A percentile compares a stretch with the other conserved stretches of the same genome.
These are phyloP conservation scores for Synodontis membranacea DNA, from an alignment of 2,113 vertebrate genomes.

Conservation along the genomic window DNA sequence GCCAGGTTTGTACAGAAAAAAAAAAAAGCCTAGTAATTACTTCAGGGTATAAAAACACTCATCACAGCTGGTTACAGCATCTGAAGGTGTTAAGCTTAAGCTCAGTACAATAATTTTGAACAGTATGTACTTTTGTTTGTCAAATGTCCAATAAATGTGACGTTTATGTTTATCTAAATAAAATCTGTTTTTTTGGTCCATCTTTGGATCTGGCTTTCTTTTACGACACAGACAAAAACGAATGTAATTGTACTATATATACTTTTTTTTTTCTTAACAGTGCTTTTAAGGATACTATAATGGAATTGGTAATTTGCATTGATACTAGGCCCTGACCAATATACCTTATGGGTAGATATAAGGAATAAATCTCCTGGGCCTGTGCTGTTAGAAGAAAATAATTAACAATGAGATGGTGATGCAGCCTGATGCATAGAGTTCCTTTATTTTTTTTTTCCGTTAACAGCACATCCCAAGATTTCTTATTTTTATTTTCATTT, in stretches of 20 bases:
- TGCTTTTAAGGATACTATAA: no score
- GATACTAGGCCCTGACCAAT: not conserved
- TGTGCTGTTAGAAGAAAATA: not conserved
- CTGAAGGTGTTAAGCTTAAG: slow-evolving; percentile 40
- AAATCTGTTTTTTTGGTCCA: slow-evolving; percentile 46
- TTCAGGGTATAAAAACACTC: slow-evolving; percentile 49
- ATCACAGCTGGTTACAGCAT: slow-evolving; percentile 41
- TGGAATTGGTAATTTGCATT: not conserved
- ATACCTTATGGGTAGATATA: not conserved
- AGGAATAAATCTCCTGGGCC: not conserved
- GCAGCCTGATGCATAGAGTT: not conserved
- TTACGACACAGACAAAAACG: not conserved
- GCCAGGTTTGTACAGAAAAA: slow-evolving; percentile 41
- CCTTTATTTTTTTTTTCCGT: not conserved
- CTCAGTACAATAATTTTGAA: slow-evolving; percentile 27
- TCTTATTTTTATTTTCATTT: not conserved
- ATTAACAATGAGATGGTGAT: not conserved
- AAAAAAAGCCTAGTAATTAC: slow-evolving; percentile 45
- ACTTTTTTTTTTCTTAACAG: no score
- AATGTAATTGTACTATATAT: not conserved
- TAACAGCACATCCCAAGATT: not conserved
- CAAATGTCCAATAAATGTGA: slow-evolving; percentile 49
- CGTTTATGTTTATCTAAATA: slow-evolving; percentile 52
- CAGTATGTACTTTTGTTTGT: slow-evolving; percentile 39
- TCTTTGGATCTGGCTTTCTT: slow-evolving; percentile 3